Evolutionary conservation across 2,113 vertebrate species (phyloP), one percentile per base, ranked within the genome.

Genomic region (Rhipidura dahli): DNA sequence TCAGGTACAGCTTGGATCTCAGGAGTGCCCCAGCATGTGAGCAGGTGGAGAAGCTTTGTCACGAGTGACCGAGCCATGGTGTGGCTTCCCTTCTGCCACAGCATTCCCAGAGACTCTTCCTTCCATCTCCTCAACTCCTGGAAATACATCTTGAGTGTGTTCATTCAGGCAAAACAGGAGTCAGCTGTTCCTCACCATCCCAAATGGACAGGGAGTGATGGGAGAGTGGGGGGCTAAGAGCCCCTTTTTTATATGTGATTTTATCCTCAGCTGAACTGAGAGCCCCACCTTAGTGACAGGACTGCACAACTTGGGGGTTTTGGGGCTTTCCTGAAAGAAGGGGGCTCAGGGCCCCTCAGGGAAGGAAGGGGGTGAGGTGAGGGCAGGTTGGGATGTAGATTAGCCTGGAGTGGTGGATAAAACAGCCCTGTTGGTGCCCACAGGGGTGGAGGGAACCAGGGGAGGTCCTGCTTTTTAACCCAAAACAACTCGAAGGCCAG

Each of bases 51-150:
- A 27, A 78, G 49, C 35, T 82, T 85, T 78, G 64, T 49, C 35
- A 54, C 21, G 59, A 50, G 39, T 30, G 54, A 18, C 39, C 0
- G 1, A 69, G 44, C 49, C 1, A 0, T 13, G 39, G 5, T 69
- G 22, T 60, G 45, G 26, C n/a, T 76, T 47, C 42, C 30, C 49
- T 70, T 42, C 18, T 31, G 0, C 31, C 56, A 10, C 22, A 78
- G 39, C 40, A 7, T 66, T 81, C 47, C 63, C 30, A 78, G n/a
- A 17, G 35, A 54, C 16, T 2, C 3, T 1, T 33, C 20, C 30
- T 87, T 45, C 77, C 30, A 60, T 37, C 37, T 76, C 45, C 30
- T 40, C 0, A 0, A 2, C n/a, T 84, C 20, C 50, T 92, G 50
- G 45, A 42, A 56, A 13, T 37, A n/a, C 10, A 21, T 17, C 17